Evolutionary conservation across 2,888 invertebrate genomes (phyloP).

Genomic region (Morpho deidamia): DNA sequence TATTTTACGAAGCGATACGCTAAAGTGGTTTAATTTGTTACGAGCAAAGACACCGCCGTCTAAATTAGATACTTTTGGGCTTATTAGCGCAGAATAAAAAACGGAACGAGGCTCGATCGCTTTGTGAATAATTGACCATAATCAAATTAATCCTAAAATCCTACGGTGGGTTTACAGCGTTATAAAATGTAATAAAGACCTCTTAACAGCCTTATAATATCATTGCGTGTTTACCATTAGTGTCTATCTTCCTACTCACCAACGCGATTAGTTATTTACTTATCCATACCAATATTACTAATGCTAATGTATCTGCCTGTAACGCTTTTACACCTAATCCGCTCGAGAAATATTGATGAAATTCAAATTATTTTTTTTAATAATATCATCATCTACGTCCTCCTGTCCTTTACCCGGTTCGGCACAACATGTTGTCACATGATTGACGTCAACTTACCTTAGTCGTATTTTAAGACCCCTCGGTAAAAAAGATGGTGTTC

Average conservation of each 20-base stretch:
- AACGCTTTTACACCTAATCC: no score
- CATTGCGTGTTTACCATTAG: constrained; percentile 45
- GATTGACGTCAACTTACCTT: no score
- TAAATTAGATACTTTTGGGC: constrained; percentile 75
- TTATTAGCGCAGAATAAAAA: constrained; percentile 72
- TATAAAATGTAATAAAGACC: constrained; percentile 75
- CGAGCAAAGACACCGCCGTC: constrained; percentile 73
- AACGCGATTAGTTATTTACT: neutral
- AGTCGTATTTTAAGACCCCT: no score
- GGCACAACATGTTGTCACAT: no score
- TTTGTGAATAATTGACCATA: constrained; percentile 77
- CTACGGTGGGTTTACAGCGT: constrained; percentile 76
- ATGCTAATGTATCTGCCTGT: no score
- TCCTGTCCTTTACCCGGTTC: no score
- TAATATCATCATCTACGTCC: no score
- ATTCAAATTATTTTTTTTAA: no score
- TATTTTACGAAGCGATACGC: constrained; percentile 69
- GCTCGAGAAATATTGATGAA: no score
- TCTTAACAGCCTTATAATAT: constrained; percentile 63
- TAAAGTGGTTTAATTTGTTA: constrained; percentile 76
- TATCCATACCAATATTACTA: neutral
- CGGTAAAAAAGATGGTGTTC: no score
- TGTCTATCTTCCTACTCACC: constrained; percentile 21
- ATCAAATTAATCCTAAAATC: constrained; percentile 78
- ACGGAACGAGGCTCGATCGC: constrained; percentile 61